phyloP scores from a whole-genome alignment of 2,113 vertebrate species.

The Vulpes vulpes region DNA sequence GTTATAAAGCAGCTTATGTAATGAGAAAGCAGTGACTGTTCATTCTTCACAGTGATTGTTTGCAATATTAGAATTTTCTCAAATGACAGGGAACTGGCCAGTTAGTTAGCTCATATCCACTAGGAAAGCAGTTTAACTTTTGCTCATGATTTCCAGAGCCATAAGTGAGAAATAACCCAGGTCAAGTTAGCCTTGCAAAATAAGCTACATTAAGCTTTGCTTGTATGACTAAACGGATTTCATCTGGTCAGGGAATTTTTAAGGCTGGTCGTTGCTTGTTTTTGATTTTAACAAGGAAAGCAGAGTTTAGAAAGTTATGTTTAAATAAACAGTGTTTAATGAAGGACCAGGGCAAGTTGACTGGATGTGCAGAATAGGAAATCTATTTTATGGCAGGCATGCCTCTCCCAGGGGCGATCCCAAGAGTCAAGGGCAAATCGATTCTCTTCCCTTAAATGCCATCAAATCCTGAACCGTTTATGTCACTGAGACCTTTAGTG shows the following conservation, averaged over 20 bases:
- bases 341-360: not conserved
- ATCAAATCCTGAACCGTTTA: not conserved
- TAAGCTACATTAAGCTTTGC: not conserved
- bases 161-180: not conserved
- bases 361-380: not conserved
- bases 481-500: not conserved
- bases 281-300: not conserved
- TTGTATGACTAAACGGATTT: not conserved
- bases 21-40: not conserved
- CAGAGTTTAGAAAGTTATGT: not conserved
- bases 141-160: not conserved
- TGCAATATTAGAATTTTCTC: not conserved
- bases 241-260: not conserved
- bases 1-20: not conserved
- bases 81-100: not conserved
- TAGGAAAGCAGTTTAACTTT: not conserved
- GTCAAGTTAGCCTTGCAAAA: not conserved
- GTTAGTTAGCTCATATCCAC: not conserved
- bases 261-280: not conserved
- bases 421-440: not conserved
- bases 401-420: not conserved
- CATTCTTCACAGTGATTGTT: not conserved
- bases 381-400: not conserved
- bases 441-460: not conserved
- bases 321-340: not conserved